Evolutionary conservation across 1,140 invertebrate species (phyloP).

Genomic region (Drosophila orena): DNA sequence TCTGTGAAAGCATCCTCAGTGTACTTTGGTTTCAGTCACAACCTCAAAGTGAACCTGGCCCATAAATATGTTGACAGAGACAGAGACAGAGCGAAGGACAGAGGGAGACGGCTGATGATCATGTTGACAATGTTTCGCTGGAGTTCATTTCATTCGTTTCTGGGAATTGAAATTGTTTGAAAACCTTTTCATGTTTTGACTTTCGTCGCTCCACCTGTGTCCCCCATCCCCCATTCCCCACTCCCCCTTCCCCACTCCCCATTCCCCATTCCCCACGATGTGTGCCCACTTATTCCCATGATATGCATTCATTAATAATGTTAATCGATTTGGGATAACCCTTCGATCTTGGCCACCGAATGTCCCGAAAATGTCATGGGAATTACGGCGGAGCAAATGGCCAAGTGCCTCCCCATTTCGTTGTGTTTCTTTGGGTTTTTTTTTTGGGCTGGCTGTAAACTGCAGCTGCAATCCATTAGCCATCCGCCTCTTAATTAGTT

Average conservation of each 20-base stretch:
- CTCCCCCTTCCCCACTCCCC: neutral
- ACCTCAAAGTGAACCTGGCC: conserved; percentile 33
- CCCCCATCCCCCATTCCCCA: neutral
- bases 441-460: too few species aligned
- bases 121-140: conserved; percentile 75
- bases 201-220: conserved; percentile 25
- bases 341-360: conserved; percentile 48
- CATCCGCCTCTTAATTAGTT: conserved; percentile 57
- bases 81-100: neutral
- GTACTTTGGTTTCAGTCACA: conserved; percentile 6
- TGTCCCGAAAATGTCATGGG: conserved; percentile 9
- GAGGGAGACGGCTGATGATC: conserved; percentile 64
- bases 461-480: conserved; percentile 32
- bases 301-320: conserved; percentile 80
- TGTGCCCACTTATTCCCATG: conserved; percentile 44
- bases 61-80: conserved; percentile 52
- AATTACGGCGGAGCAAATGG: conserved; percentile 9
- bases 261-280: neutral
- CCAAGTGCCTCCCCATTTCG: conserved; percentile 33
- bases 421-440: neutral
- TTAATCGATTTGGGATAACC: conserved; percentile 65
- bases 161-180: conserved; percentile 58
- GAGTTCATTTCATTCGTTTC: conserved; percentile 54
- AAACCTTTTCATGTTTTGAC: conserved; percentile 69
- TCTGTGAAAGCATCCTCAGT: neutral